These are phyloP conservation scores for Nothocercus julius DNA, from an alignment of 2,113 vertebrate species.

Conservation along the genomic window DNA sequence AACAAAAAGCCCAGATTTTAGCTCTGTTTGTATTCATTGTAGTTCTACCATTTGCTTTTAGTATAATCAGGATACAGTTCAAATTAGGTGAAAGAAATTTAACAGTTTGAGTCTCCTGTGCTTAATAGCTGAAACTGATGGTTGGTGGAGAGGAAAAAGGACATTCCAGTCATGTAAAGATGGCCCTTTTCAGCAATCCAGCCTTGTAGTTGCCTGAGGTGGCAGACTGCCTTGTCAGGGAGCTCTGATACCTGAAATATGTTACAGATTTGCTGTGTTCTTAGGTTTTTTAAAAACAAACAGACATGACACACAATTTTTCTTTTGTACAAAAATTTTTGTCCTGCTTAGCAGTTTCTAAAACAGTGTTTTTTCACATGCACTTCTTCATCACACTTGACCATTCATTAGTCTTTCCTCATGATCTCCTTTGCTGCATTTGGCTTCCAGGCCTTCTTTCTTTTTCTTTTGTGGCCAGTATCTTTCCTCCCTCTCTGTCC, in stretches of 20 bases:
- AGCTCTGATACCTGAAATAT: not conserved
- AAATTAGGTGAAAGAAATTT: not conserved
- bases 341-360: not conserved
- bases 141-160: not conserved
- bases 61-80: not conserved
- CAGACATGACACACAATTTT: accelerated
- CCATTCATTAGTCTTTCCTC: not conserved
- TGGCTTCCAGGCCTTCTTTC: not conserved
- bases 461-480: accelerated
- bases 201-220: not conserved
- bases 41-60: not conserved
- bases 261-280: not conserved
- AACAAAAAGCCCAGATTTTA: not conserved
- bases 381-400: not conserved
- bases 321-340: not conserved
- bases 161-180: not conserved
- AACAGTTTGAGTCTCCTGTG: not conserved
- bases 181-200: not conserved
- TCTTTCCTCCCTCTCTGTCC: not conserved
- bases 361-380: not conserved
- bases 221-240: not conserved
- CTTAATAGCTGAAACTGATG: not conserved
- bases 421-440: not conserved
- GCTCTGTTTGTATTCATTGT: not conserved
- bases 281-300: not conserved